Conservation (phyloP, 2,797 vertebrate genomes). For the Acrossocheilus fasciatus region DNA sequence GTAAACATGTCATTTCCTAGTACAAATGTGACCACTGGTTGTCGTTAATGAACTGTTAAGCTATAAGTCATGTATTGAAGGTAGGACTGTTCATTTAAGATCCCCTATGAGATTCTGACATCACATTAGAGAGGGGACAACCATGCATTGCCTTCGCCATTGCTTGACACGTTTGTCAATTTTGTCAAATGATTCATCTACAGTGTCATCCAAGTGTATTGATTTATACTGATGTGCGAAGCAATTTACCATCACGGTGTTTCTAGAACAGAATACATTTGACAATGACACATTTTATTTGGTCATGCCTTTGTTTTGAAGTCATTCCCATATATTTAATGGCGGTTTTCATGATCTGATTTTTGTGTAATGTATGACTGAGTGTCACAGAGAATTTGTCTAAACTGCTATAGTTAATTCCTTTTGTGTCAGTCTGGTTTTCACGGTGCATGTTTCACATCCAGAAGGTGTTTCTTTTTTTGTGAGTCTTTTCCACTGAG, state of each 20-base stretch:
- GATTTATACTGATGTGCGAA: conserved; percentile 33
- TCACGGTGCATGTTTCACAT: not conserved
- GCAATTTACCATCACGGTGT: conserved; percentile 10
- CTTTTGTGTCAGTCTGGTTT: conserved; percentile 17
- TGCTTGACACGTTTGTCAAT: conserved; percentile 31
- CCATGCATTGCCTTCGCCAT: conserved; percentile 13
- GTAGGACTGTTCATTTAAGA: conserved; percentile 1
- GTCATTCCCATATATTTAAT: not conserved
- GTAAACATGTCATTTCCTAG: not conserved
- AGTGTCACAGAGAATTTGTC: not conserved
- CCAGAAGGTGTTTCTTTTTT: not conserved
- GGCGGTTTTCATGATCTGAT: not conserved
- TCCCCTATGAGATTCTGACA: conserved; percentile 15
- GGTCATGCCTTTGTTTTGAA: not conserved
- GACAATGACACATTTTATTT: not conserved
- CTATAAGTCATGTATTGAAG: not conserved
- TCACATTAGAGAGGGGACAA: conserved; percentile 11
- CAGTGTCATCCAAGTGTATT: conserved; percentile 32
- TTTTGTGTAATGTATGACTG: not conserved
- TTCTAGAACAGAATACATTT: conserved; percentile 1
- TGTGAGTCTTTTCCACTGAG: not conserved
- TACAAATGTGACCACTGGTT: conserved; percentile 6
- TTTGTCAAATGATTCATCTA: conserved; percentile 43
- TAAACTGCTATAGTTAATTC: not conserved
- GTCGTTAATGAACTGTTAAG: not conserved